Evolutionary conservation across 2,797 vertebrate genomes (phyloP).

Genomic region (Fringilla coelebs): DNA sequence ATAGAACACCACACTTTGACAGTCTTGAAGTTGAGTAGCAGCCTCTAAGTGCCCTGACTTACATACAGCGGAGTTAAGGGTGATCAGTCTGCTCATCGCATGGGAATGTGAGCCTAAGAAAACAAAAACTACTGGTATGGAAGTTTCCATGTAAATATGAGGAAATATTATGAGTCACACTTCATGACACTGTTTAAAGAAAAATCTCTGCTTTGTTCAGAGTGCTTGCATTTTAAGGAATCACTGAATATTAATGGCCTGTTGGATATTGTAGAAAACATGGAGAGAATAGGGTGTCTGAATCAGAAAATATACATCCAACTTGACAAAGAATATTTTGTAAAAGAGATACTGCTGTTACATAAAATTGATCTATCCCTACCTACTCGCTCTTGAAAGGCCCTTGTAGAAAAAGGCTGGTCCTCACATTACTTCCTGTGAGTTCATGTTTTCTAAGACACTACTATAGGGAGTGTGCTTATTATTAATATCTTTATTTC

Average conservation of each 20-base stretch:
- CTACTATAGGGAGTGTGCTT: neutral
- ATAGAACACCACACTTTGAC: neutral
- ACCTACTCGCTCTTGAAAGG: neutral
- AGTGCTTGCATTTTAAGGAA: neutral
- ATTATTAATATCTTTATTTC: neutral
- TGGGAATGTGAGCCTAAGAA: neutral
- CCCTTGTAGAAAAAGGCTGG: neutral
- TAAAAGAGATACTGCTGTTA: neutral
- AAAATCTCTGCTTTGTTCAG: neutral
- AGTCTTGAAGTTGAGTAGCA: neutral
- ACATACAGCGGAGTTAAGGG: neutral
- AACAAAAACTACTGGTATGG: neutral
- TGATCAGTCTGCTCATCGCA: accelerated
- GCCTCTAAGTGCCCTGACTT: neutral
- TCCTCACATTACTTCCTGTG: neutral
- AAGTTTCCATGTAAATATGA: neutral
- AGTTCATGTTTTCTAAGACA: neutral
- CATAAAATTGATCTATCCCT: neutral
- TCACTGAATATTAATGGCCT: neutral
- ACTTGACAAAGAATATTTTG: neutral
- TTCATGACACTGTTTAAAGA: neutral
- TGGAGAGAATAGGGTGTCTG: neutral
- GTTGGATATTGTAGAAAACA: neutral
- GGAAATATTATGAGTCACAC: neutral
- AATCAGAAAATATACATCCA: neutral